Percentiles rank a stretch among this genome's conserved stretches.
Conservation (phyloP, 2,888 invertebrate genomes). For the Bombylius major region DNA sequence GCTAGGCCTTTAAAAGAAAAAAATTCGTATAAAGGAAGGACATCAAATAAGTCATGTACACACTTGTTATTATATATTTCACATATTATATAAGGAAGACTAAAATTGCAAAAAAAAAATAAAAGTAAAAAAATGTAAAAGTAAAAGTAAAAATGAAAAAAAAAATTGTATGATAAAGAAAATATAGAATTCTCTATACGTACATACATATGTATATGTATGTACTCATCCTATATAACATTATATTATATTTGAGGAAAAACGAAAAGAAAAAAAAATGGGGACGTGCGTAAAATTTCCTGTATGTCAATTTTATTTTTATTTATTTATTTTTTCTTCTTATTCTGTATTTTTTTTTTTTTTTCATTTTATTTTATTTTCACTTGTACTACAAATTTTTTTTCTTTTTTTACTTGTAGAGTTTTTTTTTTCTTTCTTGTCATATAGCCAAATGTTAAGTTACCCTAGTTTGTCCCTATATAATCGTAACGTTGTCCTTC, state of each 20-base stretch:
- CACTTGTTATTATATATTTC: neutral
- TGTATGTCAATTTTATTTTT: constrained; percentile 8
- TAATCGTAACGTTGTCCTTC: too few species aligned
- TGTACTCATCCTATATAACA: too few species aligned
- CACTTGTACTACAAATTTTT: too few species aligned
- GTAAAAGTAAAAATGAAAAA: neutral
- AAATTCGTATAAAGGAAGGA: neutral
- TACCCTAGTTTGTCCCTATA: too few species aligned
- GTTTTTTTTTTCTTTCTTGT: too few species aligned
- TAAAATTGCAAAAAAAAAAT: constrained; percentile 3
- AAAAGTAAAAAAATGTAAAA: neutral
- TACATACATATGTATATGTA: too few species aligned
- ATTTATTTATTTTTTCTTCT: neutral
- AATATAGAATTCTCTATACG: too few species aligned
- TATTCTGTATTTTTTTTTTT: neutral
- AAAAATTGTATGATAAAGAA: neutral
- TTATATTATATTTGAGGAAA: too few species aligned
- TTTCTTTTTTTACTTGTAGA: too few species aligned
- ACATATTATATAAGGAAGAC: neutral
- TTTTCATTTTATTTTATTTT: neutral
- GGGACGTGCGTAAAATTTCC: constrained; percentile 10
- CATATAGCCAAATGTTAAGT: too few species aligned
- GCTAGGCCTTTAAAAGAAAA: too few species aligned
- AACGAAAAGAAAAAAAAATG: neutral
- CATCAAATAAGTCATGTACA: constrained; percentile 7